phyloP scores from a whole-genome alignment of 2,797 vertebrate genomes.

The Oreochromis grahami region DNA sequence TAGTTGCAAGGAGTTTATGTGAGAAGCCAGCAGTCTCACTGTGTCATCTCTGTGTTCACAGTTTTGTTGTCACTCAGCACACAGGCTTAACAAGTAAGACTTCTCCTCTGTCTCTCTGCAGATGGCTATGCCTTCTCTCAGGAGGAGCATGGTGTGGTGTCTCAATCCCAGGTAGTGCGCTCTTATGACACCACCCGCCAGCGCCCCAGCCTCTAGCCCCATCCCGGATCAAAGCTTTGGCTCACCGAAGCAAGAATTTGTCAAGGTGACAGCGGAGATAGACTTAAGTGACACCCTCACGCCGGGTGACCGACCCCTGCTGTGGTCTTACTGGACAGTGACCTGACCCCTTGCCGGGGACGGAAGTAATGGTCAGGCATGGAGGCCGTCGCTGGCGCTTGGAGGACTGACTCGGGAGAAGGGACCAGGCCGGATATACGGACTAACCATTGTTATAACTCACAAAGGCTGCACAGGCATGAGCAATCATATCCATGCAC shows the following conservation, averaged over 20 bases:
- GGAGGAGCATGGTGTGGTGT: slow-evolving; percentile 96
- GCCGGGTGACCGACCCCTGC: slow-evolving; percentile 52
- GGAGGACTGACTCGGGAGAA: slow-evolving; percentile 45
- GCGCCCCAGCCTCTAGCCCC: slow-evolving; percentile 84
- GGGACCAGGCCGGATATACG: slow-evolving; percentile 33
- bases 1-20: not conserved
- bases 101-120: slow-evolving; percentile 60
- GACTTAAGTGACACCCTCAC: slow-evolving; percentile 48
- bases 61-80: not conserved
- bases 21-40: not conserved
- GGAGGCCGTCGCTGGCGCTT: slow-evolving; percentile 23
- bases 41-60: not conserved
- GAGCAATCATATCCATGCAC: slow-evolving; percentile 58
- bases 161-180: slow-evolving; percentile 94
- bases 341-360: slow-evolving; percentile 31
- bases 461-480: slow-evolving; percentile 61
- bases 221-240: slow-evolving; percentile 26
- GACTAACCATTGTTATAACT: slow-evolving; percentile 28
- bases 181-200: slow-evolving; percentile 95
- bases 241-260: slow-evolving; percentile 41
- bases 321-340: slow-evolving; percentile 75
- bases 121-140: slow-evolving; percentile 99
- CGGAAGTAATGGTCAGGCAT: slow-evolving; percentile 19
- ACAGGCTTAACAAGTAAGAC: not conserved
- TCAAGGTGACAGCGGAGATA: slow-evolving; percentile 52